These are phyloP conservation scores for Syngnathus typhle DNA, from an alignment of 2,113 vertebrate species.

Conservation along the genomic window DNA sequence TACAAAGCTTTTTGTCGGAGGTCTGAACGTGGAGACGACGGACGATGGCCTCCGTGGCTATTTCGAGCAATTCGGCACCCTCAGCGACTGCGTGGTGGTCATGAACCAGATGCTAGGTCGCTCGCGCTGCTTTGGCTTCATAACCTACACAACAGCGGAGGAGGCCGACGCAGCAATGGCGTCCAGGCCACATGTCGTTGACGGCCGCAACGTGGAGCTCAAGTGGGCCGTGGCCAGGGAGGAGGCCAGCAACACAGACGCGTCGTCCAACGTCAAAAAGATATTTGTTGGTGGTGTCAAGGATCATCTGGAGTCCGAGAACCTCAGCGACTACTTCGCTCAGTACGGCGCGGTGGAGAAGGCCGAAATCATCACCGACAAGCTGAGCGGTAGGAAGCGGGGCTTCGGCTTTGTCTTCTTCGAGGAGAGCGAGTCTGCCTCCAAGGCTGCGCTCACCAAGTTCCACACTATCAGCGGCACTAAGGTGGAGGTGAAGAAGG, in stretches of 20 bases:
- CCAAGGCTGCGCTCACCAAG: conserved; percentile 87
- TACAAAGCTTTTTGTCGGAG: conserved; percentile 94
- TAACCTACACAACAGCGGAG: conserved; percentile 86
- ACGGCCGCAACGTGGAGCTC: conserved; percentile 88
- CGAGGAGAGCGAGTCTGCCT: conserved; percentile 88
- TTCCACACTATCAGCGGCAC: conserved; percentile 88
- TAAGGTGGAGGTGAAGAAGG: conserved; percentile 91
- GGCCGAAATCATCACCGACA: conserved; percentile 93
- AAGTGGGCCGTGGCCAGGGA: conserved; percentile 88
- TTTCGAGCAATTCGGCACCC: conserved; percentile 85
- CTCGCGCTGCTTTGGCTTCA: conserved; percentile 89
- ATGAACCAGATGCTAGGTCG: conserved; percentile 69
- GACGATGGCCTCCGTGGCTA: conserved; percentile 85
- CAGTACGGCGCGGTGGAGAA: conserved; percentile 91
- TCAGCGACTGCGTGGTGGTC: conserved; percentile 65
- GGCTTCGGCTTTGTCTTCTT: conserved; percentile 97
- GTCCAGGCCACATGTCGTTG: conserved; percentile 87
- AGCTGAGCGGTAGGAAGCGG: conserved; percentile 88
- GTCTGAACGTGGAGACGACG: conserved; percentile 89
- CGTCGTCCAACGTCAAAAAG: conserved; percentile 94
- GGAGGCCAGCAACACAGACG: conserved; percentile 86
- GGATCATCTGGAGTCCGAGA: conserved; percentile 83
- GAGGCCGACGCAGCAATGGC: conserved; percentile 93
- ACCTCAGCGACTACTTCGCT: conserved; percentile 87
- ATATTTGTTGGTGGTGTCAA: conserved; percentile 96